These are phyloP conservation scores for Octonoba sinensis DNA, from an alignment of 2,888 invertebrate genomes.

Conservation along the genomic window DNA sequence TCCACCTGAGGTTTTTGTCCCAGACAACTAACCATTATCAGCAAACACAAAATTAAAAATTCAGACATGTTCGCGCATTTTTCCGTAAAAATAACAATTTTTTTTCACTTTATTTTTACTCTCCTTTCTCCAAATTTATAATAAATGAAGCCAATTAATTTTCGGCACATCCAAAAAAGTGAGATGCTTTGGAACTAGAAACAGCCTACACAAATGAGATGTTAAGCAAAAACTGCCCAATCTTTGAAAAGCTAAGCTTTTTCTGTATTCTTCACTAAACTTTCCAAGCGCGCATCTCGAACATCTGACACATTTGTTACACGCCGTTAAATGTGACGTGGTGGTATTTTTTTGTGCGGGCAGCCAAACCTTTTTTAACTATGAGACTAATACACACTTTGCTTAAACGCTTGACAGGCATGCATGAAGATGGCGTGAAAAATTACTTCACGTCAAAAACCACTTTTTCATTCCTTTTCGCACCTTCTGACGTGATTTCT, in stretches of 20 bases:
- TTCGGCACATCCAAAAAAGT: too few relatives aligned
- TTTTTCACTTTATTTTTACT: too few relatives aligned
- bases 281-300: conserved; percentile 23
- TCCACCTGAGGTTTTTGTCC: too few relatives aligned
- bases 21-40: too few relatives aligned
- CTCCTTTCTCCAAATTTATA: too few relatives aligned
- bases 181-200: too few relatives aligned
- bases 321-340: conserved; percentile 49
- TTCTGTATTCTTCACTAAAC: conserved; percentile 9
- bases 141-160: too few relatives aligned
- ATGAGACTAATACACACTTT: conserved; percentile 49
- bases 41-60: too few relatives aligned
- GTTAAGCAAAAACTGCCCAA: too few relatives aligned
- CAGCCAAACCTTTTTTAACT: conserved; percentile 38
- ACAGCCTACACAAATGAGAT: too few relatives aligned
- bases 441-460: conserved; percentile 63
- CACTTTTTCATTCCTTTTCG: conserved; percentile 63
- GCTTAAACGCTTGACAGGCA: conserved; percentile 55
- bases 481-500: conserved; percentile 56
- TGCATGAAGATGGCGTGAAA: conserved; percentile 52
- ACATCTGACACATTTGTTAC: conserved; percentile 52
- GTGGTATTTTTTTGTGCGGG: conserved; percentile 12
- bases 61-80: too few relatives aligned
- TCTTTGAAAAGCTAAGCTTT: not conserved
- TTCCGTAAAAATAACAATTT: too few relatives aligned